phyloP scores from a whole-genome alignment of 92 coral and sea anemone species.

The Epizoanthus rinbou region DNA sequence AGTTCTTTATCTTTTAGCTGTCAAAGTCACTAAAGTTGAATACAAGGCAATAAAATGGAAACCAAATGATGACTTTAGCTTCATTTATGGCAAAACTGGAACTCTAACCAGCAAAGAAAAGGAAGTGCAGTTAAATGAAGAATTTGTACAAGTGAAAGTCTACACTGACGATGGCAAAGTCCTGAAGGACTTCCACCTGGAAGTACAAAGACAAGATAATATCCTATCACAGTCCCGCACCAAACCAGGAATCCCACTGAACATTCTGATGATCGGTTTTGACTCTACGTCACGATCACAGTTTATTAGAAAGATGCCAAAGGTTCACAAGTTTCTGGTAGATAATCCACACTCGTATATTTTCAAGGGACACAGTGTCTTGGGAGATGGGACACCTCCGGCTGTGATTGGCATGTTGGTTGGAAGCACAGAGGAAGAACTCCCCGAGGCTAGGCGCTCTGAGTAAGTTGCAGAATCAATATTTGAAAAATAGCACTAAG shows the following conservation, averaged over 20 bases:
- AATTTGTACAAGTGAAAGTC: slow-evolving; percentile 54
- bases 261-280: slow-evolving; percentile 69
- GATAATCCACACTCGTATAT: slow-evolving; percentile 57
- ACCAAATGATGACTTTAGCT: slow-evolving; percentile 50
- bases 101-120: slow-evolving; percentile 51
- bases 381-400: slow-evolving; percentile 78
- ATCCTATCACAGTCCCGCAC: slow-evolving; percentile 27
- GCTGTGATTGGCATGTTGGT: slow-evolving; percentile 70
- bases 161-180: slow-evolving; percentile 44
- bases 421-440: slow-evolving; percentile 62
- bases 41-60: slow-evolving; percentile 53
- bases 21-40: slow-evolving; percentile 44
- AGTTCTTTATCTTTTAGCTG: slow-evolving; percentile 10
- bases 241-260: slow-evolving; percentile 69
- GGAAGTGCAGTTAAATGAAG: slow-evolving; percentile 58
- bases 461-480: slow-evolving; percentile 47
- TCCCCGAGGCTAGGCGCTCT: slow-evolving; percentile 67
- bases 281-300: slow-evolving; percentile 78
- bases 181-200: slow-evolving; percentile 67
- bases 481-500: too few relatives aligned
- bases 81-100: slow-evolving; percentile 57
- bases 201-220: slow-evolving; percentile 52
- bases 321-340: slow-evolving; percentile 47
- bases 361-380: slow-evolving; percentile 59
- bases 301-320: slow-evolving; percentile 68